These are phyloP conservation scores for Morinoia aosen DNA, from an alignment of 2,888 invertebrate species.

Conservation along the genomic window DNA sequence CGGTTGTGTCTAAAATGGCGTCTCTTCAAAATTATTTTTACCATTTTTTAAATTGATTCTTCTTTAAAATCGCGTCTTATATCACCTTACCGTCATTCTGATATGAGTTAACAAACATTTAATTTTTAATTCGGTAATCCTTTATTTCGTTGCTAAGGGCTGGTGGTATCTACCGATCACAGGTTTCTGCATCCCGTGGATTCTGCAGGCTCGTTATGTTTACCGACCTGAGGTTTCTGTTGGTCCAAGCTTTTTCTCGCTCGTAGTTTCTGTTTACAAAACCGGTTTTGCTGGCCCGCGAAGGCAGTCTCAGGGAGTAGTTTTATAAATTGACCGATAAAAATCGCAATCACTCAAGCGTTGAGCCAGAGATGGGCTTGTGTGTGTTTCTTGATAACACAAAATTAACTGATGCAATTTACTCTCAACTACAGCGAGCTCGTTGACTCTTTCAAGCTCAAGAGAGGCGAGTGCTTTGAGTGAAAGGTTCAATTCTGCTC, in stretches of 20 bases:
- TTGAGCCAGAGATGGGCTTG: not conserved
- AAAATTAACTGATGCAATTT: not conserved
- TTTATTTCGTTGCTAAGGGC: not conserved
- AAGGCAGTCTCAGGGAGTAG: not conserved
- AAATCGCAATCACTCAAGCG: slow-evolving; percentile 18
- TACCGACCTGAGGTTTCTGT: not conserved
- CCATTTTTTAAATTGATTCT: no score
- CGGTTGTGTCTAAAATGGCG: no score
- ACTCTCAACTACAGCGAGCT: not conserved
- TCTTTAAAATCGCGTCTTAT: no score
- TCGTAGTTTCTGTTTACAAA: not conserved
- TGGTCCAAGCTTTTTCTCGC: not conserved
- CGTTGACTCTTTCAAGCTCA: not conserved
- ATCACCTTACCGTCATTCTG: no score
- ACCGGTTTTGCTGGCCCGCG: not conserved
- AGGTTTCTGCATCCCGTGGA: not conserved
- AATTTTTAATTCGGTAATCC: not conserved
- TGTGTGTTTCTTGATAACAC: not conserved
- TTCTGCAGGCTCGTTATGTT: not conserved
- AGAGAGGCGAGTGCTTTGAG: not conserved
- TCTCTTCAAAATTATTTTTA: no score
- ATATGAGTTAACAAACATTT: no score
- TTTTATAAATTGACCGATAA: slow-evolving; percentile 18
- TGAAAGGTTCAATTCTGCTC: not conserved
- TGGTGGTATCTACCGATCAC: not conserved